Evolutionary conservation across 2,888 invertebrate species (phyloP).

Genomic region (Scaptomyza cyrtandrae): DNA sequence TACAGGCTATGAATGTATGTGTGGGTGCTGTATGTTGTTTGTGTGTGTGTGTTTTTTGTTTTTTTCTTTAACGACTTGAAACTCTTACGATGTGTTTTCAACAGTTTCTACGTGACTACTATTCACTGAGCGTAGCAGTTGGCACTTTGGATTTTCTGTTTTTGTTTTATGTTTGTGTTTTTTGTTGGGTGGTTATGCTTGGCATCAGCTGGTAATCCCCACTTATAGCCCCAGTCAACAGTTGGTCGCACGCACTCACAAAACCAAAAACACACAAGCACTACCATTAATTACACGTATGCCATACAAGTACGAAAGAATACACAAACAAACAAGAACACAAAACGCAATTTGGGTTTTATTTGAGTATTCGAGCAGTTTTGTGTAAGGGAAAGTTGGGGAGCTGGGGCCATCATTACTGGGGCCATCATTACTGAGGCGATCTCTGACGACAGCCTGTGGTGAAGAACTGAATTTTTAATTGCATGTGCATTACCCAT

Average conservation of each 20-base stretch:
- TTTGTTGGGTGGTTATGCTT: background rate
- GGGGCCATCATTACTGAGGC: constrained; percentile 3
- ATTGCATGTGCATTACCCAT: too few relatives aligned
- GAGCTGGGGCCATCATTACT: background rate
- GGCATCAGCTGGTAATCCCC: constrained; percentile 17
- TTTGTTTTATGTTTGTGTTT: constrained; percentile 9
- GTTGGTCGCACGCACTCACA: constrained; percentile 54
- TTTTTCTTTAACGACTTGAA: constrained; percentile 44
- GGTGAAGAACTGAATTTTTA: constrained; percentile 43
- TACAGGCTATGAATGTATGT: background rate
- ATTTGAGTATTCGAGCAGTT: background rate
- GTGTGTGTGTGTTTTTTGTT: background rate
- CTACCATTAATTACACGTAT: constrained; percentile 65
- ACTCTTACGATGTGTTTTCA: constrained; percentile 73
- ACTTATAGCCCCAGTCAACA: constrained; percentile 57
- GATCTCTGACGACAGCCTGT: constrained; percentile 10
- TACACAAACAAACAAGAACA: constrained; percentile 14
- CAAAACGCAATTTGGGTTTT: background rate
- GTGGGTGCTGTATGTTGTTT: too few relatives aligned
- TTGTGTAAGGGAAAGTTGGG: background rate
- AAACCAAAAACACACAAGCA: constrained; percentile 20
- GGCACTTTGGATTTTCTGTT: constrained; percentile 50
- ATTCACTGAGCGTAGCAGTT: constrained; percentile 64
- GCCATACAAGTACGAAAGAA: constrained; percentile 13
- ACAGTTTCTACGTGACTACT: constrained; percentile 78